These are phyloP conservation scores for Emys orbicularis DNA, from an alignment of 2,797 vertebrate genomes.

Conservation along the genomic window DNA sequence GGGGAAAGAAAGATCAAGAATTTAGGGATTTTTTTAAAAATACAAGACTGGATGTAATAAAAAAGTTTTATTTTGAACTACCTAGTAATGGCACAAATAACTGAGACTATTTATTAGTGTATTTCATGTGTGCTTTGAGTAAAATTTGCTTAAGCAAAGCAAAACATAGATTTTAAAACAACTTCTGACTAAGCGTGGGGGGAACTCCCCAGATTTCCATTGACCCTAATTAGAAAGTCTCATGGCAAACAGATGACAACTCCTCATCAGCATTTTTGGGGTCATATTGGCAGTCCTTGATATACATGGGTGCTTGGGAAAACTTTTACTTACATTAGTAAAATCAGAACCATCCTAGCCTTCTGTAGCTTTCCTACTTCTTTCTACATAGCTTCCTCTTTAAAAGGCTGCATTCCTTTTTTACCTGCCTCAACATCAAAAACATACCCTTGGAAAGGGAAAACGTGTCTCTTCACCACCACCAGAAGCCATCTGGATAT, in stretches of 20 bases:
- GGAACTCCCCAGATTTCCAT: conserved; percentile 9
- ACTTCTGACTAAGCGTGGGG: neutral
- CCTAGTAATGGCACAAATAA: neutral
- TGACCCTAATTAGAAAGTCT: conserved; percentile 1
- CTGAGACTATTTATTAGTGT: neutral
- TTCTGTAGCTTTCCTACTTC: neutral
- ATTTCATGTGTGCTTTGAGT: conserved; percentile 15
- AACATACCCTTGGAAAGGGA: conserved; percentile 12
- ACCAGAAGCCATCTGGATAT: conserved; percentile 79
- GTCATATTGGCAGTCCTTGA: conserved; percentile 2
- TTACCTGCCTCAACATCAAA: conserved; percentile 4
- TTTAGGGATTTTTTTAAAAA: neutral
- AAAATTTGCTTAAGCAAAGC: neutral
- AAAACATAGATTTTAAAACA: neutral
- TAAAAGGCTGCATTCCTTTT: conserved; percentile 3
- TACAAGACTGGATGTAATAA: neutral
- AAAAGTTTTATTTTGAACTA: conserved; percentile 6
- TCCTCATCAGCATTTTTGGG: neutral
- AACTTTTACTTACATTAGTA: conserved; percentile 13
- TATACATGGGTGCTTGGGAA: neutral
- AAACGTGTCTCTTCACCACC: conserved; percentile 64
- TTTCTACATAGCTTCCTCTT: neutral
- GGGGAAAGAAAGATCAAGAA: neutral
- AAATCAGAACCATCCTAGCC: neutral
- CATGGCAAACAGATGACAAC: conserved; percentile 17